phyloP scores from a whole-genome alignment of 2,113 vertebrate genomes.

The Halichoerus grypus region DNA sequence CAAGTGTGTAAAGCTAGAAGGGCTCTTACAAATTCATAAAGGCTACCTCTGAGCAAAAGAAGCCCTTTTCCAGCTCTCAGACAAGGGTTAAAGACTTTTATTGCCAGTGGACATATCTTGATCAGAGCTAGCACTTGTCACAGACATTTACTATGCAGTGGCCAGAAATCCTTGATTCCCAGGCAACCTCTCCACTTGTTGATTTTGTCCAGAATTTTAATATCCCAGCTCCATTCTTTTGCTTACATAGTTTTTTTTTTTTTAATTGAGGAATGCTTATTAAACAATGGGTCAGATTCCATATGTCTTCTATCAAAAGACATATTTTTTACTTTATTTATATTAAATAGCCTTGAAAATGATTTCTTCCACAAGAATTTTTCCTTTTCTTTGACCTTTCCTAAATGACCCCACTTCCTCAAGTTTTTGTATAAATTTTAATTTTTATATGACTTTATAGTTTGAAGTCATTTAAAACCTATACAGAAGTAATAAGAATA shows the following conservation, averaged over 20 bases:
- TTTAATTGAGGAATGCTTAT: neutral
- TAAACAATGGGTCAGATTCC: neutral
- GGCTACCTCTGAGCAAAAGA: neutral
- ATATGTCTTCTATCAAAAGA: neutral
- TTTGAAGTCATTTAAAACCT: neutral
- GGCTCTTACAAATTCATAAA: neutral
- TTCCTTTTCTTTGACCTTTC: neutral
- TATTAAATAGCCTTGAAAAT: neutral
- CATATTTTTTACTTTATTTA: neutral
- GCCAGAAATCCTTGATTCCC: neutral
- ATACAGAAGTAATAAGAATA: neutral
- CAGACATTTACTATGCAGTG: accelerated
- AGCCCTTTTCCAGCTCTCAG: neutral
- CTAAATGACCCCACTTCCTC: neutral
- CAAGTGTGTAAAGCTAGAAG: neutral
- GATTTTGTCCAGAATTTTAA: neutral
- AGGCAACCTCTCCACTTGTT: too few species aligned
- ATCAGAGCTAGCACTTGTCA: neutral
- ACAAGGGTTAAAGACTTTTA: too few species aligned
- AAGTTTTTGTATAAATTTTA: neutral
- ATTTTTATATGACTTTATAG: neutral
- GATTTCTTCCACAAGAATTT: neutral
- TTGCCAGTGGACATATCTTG: accelerated
- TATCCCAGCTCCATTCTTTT: neutral
- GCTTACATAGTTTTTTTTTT: neutral